Evolutionary conservation across 2,797 vertebrate genomes (phyloP).

Genomic region (Paramormyrops hopkinsi): DNA sequence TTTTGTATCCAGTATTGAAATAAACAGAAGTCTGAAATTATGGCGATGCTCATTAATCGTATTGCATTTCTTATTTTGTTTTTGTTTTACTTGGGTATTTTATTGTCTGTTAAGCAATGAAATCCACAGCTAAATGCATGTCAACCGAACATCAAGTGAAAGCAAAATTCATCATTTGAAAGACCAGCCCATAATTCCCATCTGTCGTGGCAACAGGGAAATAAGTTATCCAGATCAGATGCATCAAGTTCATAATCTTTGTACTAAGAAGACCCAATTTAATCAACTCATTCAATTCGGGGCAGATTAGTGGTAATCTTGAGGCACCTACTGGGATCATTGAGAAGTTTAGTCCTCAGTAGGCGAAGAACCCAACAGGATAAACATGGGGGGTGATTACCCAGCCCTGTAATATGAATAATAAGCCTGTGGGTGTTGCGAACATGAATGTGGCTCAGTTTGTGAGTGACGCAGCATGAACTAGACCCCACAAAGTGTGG

Average conservation of each 20-base stretch:
- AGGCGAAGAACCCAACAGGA: constrained; percentile 39
- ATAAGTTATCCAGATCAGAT: constrained; percentile 45
- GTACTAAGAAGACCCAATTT: constrained; percentile 54
- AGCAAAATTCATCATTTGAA: background rate
- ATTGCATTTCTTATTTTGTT: background rate
- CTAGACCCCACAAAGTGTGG: background rate
- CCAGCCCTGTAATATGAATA: background rate
- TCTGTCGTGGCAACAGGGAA: constrained; percentile 38
- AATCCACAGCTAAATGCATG: background rate
- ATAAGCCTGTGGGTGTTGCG: background rate
- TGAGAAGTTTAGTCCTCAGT: constrained; percentile 19
- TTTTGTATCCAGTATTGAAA: background rate
- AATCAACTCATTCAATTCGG: constrained; percentile 41
- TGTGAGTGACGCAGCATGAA: background rate
- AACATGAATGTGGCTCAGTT: background rate
- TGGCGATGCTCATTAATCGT: background rate
- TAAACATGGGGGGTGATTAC: constrained; percentile 18
- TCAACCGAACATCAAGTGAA: background rate
- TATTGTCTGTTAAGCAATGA: background rate
- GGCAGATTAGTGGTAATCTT: constrained; percentile 46
- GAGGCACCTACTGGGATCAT: constrained; percentile 6
- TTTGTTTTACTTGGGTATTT: background rate
- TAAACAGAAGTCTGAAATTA: background rate
- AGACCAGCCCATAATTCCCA: constrained; percentile 27
- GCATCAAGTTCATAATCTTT: constrained; percentile 52